Evolutionary conservation across 2,888 invertebrate genomes (phyloP).

Genomic region (Megaustenia siamemsis): DNA sequence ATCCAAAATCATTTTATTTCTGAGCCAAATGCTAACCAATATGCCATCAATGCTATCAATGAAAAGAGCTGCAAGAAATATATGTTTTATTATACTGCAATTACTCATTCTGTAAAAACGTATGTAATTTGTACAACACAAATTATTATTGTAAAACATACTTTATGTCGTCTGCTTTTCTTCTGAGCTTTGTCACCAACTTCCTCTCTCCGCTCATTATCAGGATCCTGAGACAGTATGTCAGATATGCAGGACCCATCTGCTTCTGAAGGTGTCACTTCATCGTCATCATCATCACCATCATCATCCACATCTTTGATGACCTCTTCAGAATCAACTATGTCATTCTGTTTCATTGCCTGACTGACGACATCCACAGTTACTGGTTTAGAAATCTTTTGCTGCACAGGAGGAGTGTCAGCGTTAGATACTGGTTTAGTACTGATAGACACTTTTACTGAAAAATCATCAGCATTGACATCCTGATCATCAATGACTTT

Average conservation of each 20-base stretch:
- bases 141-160: no score
- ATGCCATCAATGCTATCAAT: no score
- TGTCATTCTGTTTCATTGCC: background rate
- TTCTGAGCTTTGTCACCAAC: conserved; percentile 33
- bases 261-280: conserved; percentile 22
- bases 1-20: no score
- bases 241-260: conserved; percentile 36
- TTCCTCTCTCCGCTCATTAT: conserved; percentile 29
- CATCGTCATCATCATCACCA: background rate
- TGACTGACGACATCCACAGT: background rate
- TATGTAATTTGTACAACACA: no score
- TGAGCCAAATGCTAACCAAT: no score
- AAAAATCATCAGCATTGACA: background rate
- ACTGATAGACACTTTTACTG: background rate
- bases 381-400: background rate
- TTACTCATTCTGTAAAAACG: no score
- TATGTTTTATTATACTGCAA: no score
- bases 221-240: conserved; percentile 36
- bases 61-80: no score
- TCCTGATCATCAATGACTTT: background rate
- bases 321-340: background rate
- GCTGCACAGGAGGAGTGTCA: background rate
- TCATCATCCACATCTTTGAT: background rate
- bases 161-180: conserved; percentile 35
- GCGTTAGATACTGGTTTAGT: background rate